A percentile compares a stretch with the other conserved stretches of the same genome.
phyloP scores from a whole-genome alignment of 2,113 vertebrate genomes.

The Procavia capensis region DNA sequence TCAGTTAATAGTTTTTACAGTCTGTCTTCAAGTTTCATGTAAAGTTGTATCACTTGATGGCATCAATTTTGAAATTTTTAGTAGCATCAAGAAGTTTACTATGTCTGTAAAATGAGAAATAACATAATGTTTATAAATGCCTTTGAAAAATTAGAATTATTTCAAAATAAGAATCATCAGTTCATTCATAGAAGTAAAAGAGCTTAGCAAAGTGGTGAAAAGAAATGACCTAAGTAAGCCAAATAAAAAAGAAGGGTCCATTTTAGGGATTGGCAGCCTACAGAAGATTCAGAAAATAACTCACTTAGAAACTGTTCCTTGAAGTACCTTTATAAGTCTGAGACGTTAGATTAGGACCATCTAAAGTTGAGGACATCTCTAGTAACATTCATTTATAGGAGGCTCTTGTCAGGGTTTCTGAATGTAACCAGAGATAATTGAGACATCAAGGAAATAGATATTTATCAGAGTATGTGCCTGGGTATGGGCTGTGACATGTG shows the following conservation, averaged over 20 bases:
- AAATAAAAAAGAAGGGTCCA: neutral
- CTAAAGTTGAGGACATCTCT: neutral
- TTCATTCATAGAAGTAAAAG: constrained; percentile 41
- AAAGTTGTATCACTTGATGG: neutral
- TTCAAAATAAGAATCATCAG: neutral
- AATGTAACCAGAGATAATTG: neutral
- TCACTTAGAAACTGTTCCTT: neutral
- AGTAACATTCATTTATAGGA: neutral
- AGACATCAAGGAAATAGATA: rapidly evolving
- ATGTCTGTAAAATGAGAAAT: neutral
- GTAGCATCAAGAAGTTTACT: neutral
- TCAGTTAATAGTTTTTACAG: constrained; percentile 5
- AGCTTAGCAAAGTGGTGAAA: constrained; percentile 18
- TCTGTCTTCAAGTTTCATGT: neutral
- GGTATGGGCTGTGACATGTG: neutral
- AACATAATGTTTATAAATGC: neutral
- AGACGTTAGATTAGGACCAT: neutral
- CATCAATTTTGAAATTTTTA: neutral
- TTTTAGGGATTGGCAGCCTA: neutral
- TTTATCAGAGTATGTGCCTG: neutral
- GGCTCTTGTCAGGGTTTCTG: neutral
- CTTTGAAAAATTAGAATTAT: neutral
- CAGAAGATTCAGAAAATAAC: neutral
- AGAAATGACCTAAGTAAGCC: neutral
- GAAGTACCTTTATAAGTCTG: neutral